Base-by-base conservation (phyloP, 2,113 vertebrate genomes). In the Petaurus breviceps region DNA sequence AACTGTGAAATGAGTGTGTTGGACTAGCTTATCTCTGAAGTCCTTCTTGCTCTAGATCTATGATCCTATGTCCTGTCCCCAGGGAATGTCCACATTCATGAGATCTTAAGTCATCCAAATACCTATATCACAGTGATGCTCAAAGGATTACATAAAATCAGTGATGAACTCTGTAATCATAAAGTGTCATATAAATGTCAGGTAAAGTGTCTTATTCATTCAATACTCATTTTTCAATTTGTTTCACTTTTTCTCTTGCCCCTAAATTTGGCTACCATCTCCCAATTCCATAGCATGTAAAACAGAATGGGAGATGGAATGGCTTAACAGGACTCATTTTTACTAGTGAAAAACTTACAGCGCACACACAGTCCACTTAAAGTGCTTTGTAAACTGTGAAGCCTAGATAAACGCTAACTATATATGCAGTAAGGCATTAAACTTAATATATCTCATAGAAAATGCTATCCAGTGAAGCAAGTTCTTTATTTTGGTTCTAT, bases 351-450 rank as follows among this genome's bases (percentile, higher is more conserved):
- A 57, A 57, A 57, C 26, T 57, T 9, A 26, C 26, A 57, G 53
- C 9, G 25, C 9, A 51, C 9, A 51, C 55, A 57, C 26, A 26
- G 25, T 8, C 55, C 10, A 57, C 55, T 10, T 3, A 57, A 57
- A 57, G 55, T 57, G 55, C 26, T 57, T 57, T 57, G 55, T 57
- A 57, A 57, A 28, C 54, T 31, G 1, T 28, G 28, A 57, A 28
- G 55, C 26, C 54, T 0, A 57, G 26, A 57, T 57, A 28, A 57
- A 57, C 28, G 25, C 61, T 8, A 52, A 94, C 89, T 47, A 90
- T 53, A 91, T 46, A 96, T 37, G 92, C 16, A 96, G 95, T 46
- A 95, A 97, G 97, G 89, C 91, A 90, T 96, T 89, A 97, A 92
- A 0, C 0, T 8, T 1, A 12, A 37, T n/a, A 8, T 93, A 90